These are phyloP conservation scores for Rhinophrynus dorsalis DNA, from an alignment of 2,797 vertebrate species.

Conservation along the genomic window DNA sequence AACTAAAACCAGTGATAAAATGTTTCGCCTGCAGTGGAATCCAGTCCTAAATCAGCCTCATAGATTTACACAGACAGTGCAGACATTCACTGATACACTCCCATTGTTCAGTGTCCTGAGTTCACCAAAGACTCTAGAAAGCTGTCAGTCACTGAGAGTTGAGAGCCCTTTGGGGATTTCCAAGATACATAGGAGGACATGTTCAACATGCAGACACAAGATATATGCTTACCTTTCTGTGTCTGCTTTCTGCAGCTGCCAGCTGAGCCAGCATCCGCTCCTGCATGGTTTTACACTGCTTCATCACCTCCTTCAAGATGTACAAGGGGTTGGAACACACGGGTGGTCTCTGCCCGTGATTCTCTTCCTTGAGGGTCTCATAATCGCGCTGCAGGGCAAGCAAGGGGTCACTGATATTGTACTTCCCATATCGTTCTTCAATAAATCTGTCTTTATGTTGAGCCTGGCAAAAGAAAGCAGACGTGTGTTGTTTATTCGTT, in stretches of 20 bases:
- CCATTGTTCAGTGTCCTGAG: background rate
- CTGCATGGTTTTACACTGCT: conserved; percentile 95
- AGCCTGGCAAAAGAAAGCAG: conserved; percentile 69
- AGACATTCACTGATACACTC: no score
- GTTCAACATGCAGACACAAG: background rate
- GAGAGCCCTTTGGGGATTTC: background rate
- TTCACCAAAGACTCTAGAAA: background rate
- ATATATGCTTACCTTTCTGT: conserved; percentile 78
- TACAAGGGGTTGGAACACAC: conserved; percentile 85
- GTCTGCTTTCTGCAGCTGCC: conserved; percentile 86
- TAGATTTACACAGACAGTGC: no score
- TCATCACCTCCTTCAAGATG: conserved; percentile 91
- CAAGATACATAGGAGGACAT: background rate
- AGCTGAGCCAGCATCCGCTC: conserved; percentile 94
- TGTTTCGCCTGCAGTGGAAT: no score
- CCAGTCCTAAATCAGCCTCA: no score
- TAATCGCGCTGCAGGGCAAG: conserved; percentile 93
- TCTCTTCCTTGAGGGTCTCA: conserved; percentile 74
- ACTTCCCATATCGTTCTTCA: conserved; percentile 93
- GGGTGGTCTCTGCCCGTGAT: conserved; percentile 71
- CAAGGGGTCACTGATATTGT: conserved; percentile 92
- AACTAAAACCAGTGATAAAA: no score
- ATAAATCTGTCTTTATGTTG: conserved; percentile 89
- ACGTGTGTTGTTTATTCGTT: no score
- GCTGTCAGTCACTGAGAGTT: background rate